Percentiles rank a stretch among this genome's conserved stretches.
phyloP scores from a whole-genome alignment of 2,797 vertebrate species.

The Halcyon chelicuti region DNA sequence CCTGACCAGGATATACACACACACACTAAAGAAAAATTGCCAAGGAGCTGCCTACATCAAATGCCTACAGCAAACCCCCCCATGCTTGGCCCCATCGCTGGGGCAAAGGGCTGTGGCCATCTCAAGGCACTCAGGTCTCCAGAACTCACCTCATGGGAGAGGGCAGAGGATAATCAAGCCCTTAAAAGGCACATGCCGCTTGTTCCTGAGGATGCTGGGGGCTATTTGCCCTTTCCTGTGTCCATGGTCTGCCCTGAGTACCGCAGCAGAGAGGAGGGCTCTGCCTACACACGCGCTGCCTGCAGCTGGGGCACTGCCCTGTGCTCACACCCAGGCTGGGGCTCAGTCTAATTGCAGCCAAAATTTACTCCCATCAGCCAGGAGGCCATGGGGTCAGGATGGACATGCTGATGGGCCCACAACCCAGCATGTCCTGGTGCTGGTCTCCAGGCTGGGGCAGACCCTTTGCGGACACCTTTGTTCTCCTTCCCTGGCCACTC shows the following conservation, averaged over 20 bases:
- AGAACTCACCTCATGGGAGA: background rate
- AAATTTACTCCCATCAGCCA: background rate
- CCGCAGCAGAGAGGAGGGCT: rapidly evolving
- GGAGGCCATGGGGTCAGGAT: background rate
- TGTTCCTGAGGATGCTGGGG: background rate
- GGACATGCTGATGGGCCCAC: background rate
- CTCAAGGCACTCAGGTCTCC: rapidly evolving
- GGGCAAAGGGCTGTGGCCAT: background rate
- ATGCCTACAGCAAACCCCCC: background rate
- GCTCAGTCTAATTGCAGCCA: background rate
- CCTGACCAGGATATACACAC: background rate
- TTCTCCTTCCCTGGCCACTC: background rate
- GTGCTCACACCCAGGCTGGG: rapidly evolving
- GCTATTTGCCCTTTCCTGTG: background rate
- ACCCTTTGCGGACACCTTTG: background rate
- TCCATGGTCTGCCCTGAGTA: background rate
- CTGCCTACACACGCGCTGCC: rapidly evolving
- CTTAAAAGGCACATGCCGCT: background rate
- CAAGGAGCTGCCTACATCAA: background rate
- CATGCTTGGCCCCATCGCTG: background rate
- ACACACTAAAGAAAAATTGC: background rate
- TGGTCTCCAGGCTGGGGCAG: background rate
- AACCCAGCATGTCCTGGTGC: background rate
- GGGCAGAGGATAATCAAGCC: background rate
- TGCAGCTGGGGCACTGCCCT: no score